phyloP scores from a whole-genome alignment of 2,888 invertebrate genomes.

The Amorpha juglandis region DNA sequence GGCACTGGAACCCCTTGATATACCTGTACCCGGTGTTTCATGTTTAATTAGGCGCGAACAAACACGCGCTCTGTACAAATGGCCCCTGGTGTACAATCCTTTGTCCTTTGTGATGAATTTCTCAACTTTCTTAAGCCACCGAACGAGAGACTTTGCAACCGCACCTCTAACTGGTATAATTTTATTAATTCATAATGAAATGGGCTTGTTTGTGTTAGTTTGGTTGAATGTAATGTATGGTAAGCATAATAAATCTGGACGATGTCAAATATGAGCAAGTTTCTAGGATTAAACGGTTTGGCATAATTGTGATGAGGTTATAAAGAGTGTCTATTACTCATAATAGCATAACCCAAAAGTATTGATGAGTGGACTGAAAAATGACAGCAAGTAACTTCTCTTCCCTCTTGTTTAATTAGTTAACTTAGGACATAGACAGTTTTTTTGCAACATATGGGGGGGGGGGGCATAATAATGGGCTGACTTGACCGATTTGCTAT shows the following conservation, averaged over 20 bases:
- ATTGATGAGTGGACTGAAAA: too few species aligned
- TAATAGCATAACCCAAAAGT: too few species aligned
- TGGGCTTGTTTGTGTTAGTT: slow-evolving; percentile 34
- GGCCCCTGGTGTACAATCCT: slow-evolving; percentile 69
- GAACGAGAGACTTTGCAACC: slow-evolving; percentile 70
- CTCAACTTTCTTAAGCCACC: slow-evolving; percentile 74
- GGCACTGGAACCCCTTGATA: slow-evolving; percentile 51
- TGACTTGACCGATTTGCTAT: too few species aligned
- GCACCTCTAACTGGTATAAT: slow-evolving; percentile 67
- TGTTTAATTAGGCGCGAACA: slow-evolving; percentile 83
- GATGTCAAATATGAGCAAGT: not conserved
- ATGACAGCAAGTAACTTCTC: too few species aligned
- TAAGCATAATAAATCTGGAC: not conserved
- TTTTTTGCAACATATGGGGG: too few species aligned
- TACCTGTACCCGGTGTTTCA: slow-evolving; percentile 63
- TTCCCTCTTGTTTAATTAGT: too few species aligned
- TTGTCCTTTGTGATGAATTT: slow-evolving; percentile 78
- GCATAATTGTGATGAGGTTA: too few species aligned
- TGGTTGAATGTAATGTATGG: slow-evolving; percentile 26
- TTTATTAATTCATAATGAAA: slow-evolving; percentile 71
- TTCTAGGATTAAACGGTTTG: not conserved
- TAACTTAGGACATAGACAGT: too few species aligned
- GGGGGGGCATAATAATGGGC: too few species aligned
- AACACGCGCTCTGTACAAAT: slow-evolving; percentile 77
- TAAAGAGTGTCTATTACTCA: too few species aligned